Base-by-base conservation (phyloP, 2,888 invertebrate species). In the Perithous albicinctus region DNA sequence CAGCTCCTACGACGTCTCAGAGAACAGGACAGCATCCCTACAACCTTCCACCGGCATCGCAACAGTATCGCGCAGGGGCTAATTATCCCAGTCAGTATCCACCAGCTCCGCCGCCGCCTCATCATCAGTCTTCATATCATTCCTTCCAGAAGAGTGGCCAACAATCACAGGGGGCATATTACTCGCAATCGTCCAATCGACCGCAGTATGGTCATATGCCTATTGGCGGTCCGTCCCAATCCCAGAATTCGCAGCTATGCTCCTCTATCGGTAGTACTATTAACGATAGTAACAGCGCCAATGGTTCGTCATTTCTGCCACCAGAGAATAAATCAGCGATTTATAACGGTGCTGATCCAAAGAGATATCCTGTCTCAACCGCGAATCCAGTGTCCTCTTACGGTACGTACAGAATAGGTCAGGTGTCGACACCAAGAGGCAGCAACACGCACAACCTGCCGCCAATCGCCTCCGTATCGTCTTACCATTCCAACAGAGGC, bases 381-480 rank as follows among this genome's bases (percentile, higher is more conserved):
- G 70, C 83, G 12, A 87, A 86, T 78, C 88, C 89, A 32, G 66
- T 78, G 0, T 78, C 85, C 0, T 83, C 87, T 3, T 91, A 90
- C 56, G 82, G 82, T n/a, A 73, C 87, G n/a, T 90, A 90, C 75
- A 85, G 88, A 51, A 82, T 88, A 56, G 61, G 67, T 15, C 78
- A 79, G 12, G 29, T 7, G 4, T 23, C 59, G 10, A 41, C 26
- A 4, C 41, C 63, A 7, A 67, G 77, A 5, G 26, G 46, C 6
- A 59, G 86, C 35, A 93, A 92, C 23, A 93, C 93, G 61, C 94
- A 94, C 88, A 94, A 94, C 86, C 88, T 94, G 70, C 94, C 94
- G 23, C 94, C 94, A 1, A 94, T 94, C 51, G 94, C 93, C n/a
- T 92, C 93, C 0, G 88, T 94, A 20, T 93, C 94, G 32, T 92